phyloP scores from a whole-genome alignment of 1,140 invertebrate species.

The Temnothorax nylanderi region DNA sequence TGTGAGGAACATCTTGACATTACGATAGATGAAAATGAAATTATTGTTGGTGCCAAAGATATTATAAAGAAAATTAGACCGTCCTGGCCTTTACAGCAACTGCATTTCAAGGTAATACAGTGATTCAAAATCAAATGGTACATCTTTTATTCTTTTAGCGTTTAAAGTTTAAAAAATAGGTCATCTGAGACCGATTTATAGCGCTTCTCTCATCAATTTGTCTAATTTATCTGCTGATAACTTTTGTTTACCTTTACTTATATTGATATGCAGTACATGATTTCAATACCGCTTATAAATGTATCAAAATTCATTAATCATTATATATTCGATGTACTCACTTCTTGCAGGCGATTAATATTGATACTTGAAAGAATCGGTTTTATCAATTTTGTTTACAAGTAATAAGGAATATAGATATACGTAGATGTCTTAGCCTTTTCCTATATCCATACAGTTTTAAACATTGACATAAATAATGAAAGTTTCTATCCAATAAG shows the following conservation, averaged over 20 bases:
- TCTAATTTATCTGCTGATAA: slow-evolving; percentile 19
- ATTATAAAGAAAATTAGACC: slow-evolving; percentile 86
- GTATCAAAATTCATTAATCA: no score
- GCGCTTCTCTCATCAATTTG: background rate
- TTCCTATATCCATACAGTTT: no score
- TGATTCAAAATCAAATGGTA: background rate
- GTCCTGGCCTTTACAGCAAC: slow-evolving; percentile 84
- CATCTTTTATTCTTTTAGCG: background rate
- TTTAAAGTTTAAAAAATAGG: background rate
- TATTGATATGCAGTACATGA: background rate
- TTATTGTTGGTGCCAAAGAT: slow-evolving; percentile 85
- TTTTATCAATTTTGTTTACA: no score
- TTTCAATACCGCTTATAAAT: background rate
- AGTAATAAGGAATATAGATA: no score
- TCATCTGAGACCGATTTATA: background rate
- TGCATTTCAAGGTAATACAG: slow-evolving; percentile 85
- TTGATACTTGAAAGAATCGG: no score
- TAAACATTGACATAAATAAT: no score
- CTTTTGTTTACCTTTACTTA: background rate
- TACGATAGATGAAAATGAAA: slow-evolving; percentile 85
- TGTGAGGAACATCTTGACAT: slow-evolving; percentile 80
- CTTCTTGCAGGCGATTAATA: no score
- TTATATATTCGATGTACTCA: no score
- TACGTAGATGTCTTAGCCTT: no score
- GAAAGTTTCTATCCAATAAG: no score